phyloP scores from a whole-genome alignment of 2,797 vertebrate genomes.

The Stomatorhinus walkeri region DNA sequence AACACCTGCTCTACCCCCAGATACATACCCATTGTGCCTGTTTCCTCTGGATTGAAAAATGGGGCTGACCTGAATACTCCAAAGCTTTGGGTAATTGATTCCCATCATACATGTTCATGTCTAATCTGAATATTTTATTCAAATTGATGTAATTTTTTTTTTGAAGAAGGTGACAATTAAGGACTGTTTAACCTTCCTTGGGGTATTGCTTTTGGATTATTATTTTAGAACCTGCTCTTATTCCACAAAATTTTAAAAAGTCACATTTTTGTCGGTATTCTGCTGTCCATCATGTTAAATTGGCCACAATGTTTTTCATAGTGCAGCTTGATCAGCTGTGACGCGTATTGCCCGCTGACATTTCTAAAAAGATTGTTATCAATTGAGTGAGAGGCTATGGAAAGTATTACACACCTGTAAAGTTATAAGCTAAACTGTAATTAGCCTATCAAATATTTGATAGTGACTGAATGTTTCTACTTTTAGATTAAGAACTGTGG shows the following conservation, averaged over 20 bases:
- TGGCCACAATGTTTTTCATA: not conserved
- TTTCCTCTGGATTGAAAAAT: not conserved
- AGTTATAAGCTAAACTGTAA: not conserved
- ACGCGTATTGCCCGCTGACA: not conserved
- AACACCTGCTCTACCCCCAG: not conserved
- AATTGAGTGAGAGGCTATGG: not conserved
- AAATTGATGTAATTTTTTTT: not conserved
- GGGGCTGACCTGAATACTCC: not conserved
- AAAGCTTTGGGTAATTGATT: constrained; percentile 2
- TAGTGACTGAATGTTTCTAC: not conserved
- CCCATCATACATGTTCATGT: not conserved
- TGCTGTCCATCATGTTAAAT: not conserved
- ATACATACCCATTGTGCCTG: not conserved
- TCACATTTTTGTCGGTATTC: not conserved
- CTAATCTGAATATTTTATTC: constrained; percentile 8
- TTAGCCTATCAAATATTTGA: not conserved
- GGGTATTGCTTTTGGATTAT: not conserved
- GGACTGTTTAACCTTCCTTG: not conserved
- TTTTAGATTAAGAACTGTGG: not conserved
- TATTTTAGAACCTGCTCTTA: not conserved
- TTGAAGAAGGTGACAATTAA: not conserved
- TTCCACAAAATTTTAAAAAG: not conserved
- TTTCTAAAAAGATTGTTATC: not conserved
- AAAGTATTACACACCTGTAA: not conserved
- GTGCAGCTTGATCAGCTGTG: not conserved